Conservation (phyloP, 2,113 vertebrate species). For the Caranx ignobilis region DNA sequence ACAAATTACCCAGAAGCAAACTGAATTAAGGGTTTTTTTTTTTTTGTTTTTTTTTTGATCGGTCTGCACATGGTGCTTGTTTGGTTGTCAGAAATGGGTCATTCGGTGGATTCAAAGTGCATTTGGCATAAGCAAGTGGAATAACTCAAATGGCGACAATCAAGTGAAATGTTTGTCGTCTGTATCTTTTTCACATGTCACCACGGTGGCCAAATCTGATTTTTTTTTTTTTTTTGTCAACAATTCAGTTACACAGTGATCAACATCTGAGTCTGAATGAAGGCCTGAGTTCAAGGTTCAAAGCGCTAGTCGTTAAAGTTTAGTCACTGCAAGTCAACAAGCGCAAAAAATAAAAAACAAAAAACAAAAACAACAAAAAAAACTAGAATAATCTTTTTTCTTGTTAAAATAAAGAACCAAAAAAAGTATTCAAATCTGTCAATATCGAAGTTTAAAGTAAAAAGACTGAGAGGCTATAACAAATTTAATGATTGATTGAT, state of each 20-base stretch:
- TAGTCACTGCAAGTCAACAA: slow-evolving; percentile 35
- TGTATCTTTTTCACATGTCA: slow-evolving; percentile 58
- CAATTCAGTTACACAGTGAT: slow-evolving; percentile 22
- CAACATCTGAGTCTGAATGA: slow-evolving; percentile 45
- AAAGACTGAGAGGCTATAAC: slow-evolving; percentile 20
- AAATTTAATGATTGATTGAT: slow-evolving; percentile 59
- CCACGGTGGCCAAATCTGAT: slow-evolving; percentile 44
- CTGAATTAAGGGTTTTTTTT: slow-evolving; percentile 3
- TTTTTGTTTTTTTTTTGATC: neutral
- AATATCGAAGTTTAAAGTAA: slow-evolving; percentile 14
- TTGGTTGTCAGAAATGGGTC: slow-evolving; percentile 58
- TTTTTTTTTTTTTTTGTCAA: slow-evolving; percentile 29
- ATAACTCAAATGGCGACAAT: slow-evolving; percentile 52
- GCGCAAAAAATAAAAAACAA: neutral
- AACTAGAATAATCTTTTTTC: neutral
- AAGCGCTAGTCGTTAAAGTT: slow-evolving; percentile 21
- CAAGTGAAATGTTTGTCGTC: slow-evolving; percentile 57
- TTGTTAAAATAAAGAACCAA: slow-evolving; percentile 4
- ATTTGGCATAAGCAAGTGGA: slow-evolving; percentile 57
- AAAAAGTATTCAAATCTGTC: slow-evolving; percentile 1
- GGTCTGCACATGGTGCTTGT: slow-evolving; percentile 9
- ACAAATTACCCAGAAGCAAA: slow-evolving; percentile 24
- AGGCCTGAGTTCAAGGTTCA: slow-evolving; percentile 54
- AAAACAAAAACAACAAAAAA: neutral
- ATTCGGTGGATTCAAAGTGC: slow-evolving; percentile 68